These are phyloP conservation scores for Choloepus hoffmanni DNA, from an alignment of 2,113 vertebrate species.

Conservation along the genomic window DNA sequence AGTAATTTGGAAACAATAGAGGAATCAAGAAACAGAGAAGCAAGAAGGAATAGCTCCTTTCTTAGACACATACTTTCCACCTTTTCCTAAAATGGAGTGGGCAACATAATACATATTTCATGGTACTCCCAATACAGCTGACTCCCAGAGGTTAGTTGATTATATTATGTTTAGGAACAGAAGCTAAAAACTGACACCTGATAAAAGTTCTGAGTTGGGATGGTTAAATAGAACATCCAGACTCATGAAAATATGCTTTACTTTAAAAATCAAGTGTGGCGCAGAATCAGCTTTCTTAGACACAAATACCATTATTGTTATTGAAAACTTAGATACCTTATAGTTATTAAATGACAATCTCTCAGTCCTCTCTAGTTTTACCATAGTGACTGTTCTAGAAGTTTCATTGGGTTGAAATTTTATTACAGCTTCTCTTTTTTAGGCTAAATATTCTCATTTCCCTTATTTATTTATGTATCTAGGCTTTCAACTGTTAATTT, in stretches of 20 bases:
- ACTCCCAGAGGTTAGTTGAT: neutral
- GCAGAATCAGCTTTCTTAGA: neutral
- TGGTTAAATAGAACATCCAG: neutral
- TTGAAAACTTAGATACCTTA: neutral
- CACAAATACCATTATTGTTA: neutral
- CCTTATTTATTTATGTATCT: constrained; percentile 33
- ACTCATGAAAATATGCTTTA: neutral
- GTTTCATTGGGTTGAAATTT: constrained; percentile 58
- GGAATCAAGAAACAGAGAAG: neutral
- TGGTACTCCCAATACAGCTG: neutral
- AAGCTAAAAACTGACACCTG: neutral
- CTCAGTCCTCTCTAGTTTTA: neutral
- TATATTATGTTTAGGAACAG: neutral
- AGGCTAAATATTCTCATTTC: neutral
- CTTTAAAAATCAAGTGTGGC: neutral
- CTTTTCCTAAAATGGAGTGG: neutral
- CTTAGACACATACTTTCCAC: neutral
- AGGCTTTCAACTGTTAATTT: constrained; percentile 16
- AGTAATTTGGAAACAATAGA: neutral
- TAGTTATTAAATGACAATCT: constrained; percentile 28
- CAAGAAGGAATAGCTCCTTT: neutral
- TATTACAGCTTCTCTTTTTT: neutral
- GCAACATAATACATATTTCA: neutral
- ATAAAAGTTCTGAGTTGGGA: neutral
- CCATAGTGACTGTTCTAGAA: constrained; percentile 7